Base-by-base conservation (phyloP, 2,888 invertebrate species). In the Drosophila rubida region DNA sequence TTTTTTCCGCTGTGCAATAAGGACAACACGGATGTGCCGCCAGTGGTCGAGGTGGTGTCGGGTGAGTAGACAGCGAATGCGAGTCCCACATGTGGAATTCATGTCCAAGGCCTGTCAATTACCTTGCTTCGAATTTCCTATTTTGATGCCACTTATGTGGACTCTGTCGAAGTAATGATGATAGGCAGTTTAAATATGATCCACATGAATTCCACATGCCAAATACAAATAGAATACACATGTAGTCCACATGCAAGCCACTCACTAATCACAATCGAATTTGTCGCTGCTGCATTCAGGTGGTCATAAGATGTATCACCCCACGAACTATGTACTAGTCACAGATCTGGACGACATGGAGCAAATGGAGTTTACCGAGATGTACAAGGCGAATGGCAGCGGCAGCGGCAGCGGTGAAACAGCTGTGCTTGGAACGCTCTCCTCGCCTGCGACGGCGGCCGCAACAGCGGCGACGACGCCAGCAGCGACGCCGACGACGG, bases 231-330 rank as follows among this genome's bases (percentile, higher is more conserved):
- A n/a, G n/a, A 25, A 32, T 32, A 32, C 32, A 32, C 5, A n/a
- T 32, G n/a, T n/a, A 5, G n/a, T 32, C n/a, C 32, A n/a, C n/a
- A 5, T 32, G n/a, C 30, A 32, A n/a, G 11, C 30, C 32, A 32
- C 32, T 32, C n/a, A 11, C 32, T 32, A 32, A 32, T 32, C 5
- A 0, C 5, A 32, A 32, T 32, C n/a, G 0, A 32, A n/a, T n/a
- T 32, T 11, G 19, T 32, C n/a, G 0, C n/a, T 0, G 3, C 32
- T 32, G 4, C 4, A 11, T 32, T 8, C 95, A 91, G 97, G 97
- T 89, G 98, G 97, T 50, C 96, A 97, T 69, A 95, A 97, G 91
- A 97, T 99, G 97, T 95, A 97, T 75, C 99, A 99, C 93, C 99
- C 99, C 49, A 95, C 97, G 68, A 96, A 97, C 92, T 99, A 98